phyloP scores from a whole-genome alignment of 2,888 invertebrate genomes.

The Heliconius ethilla region DNA sequence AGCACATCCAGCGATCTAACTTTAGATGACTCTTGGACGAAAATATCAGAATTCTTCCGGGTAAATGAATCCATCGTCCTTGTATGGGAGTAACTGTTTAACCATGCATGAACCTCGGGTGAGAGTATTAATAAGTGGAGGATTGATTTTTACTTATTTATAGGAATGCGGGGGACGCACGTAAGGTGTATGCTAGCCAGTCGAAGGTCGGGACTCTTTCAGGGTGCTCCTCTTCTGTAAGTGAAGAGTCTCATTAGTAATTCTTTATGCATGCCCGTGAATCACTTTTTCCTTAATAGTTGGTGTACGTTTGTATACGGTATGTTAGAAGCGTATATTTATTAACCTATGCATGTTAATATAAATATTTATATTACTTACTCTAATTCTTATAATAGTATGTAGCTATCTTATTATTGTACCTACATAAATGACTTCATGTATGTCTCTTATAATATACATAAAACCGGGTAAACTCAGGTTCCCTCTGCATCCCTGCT shows the following conservation, averaged over 20 bases:
- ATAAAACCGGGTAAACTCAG: background rate
- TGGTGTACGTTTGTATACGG: background rate
- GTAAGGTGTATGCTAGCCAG: slow-evolving; percentile 78
- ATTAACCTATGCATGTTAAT: background rate
- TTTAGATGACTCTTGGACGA: slow-evolving; percentile 77
- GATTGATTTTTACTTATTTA: slow-evolving; percentile 80
- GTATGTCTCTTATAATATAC: background rate
- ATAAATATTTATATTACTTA: background rate
- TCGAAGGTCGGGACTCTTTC: slow-evolving; percentile 86
- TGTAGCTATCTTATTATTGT: background rate
- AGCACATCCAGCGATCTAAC: slow-evolving; percentile 35
- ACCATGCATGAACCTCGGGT: slow-evolving; percentile 69
- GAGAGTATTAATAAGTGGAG: slow-evolving; percentile 63
- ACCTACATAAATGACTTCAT: background rate
- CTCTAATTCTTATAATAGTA: background rate
- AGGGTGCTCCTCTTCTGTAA: slow-evolving; percentile 87
- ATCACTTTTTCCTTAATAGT: slow-evolving; percentile 36
- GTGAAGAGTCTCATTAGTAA: slow-evolving; percentile 52
- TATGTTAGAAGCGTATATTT: background rate
- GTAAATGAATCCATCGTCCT: slow-evolving; percentile 72
- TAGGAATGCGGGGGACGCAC: slow-evolving; percentile 80
- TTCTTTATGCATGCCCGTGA: slow-evolving; percentile 38
- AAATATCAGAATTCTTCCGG: slow-evolving; percentile 80
- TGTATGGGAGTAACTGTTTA: slow-evolving; percentile 59
- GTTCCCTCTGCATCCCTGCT: too few relatives aligned